A percentile compares a stretch with the other conserved stretches of the same genome.
Conservation (phyloP, 2,797 vertebrate species). For the Myotis daubentonii region DNA sequence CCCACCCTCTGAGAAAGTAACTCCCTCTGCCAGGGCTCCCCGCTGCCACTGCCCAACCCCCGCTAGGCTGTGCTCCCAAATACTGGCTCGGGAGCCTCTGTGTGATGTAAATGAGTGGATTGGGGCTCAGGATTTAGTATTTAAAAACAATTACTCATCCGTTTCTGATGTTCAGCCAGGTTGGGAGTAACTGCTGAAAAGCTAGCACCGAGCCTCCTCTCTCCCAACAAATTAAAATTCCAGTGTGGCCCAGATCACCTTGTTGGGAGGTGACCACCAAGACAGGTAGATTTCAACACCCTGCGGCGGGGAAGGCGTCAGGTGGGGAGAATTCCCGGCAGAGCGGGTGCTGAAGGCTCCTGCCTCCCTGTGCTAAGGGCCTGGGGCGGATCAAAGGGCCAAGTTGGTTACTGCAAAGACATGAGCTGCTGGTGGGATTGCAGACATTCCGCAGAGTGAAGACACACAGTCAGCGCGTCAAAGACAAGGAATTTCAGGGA, state of each 20-base stretch:
- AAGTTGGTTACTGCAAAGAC: not conserved
- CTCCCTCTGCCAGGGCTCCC: fast-evolving
- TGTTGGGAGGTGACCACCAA: not conserved
- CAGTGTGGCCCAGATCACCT: not conserved
- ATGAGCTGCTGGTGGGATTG: constrained; percentile 35
- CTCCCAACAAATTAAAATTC: constrained; percentile 45
- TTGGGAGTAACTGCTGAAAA: not conserved
- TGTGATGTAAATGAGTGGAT: not conserved
- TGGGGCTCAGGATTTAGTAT: not conserved
- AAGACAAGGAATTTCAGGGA: constrained; percentile 15
- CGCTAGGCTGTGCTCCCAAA: not conserved
- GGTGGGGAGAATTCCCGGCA: not conserved
- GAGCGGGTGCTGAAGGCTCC: not conserved
- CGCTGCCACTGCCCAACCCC: no score
- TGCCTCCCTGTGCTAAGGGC: not conserved
- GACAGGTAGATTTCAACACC: constrained; percentile 28
- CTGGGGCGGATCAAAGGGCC: not conserved
- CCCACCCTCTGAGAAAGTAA: not conserved
- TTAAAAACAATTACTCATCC: constrained; percentile 19
- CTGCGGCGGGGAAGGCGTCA: not conserved
- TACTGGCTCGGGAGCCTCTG: not conserved
- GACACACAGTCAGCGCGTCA: not conserved
- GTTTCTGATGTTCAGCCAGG: not conserved
- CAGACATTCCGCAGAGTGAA: constrained; percentile 26
- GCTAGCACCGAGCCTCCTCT: not conserved